A percentile compares a stretch with the other conserved stretches of the same genome.
These are phyloP conservation scores for Coracias cyanogaster DNA, from an alignment of 2,797 vertebrate species.

Conservation along the genomic window DNA sequence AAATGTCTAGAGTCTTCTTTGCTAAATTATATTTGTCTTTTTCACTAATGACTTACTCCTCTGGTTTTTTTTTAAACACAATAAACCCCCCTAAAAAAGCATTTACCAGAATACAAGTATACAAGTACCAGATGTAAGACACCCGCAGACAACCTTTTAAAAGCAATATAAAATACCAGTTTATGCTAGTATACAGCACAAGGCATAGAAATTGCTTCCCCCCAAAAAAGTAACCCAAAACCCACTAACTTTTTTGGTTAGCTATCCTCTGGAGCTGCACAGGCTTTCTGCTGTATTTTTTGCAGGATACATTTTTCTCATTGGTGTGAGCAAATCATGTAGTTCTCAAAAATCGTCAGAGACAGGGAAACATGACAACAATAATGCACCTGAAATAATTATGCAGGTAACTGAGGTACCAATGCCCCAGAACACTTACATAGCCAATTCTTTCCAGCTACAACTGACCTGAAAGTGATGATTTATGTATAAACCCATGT, in stretches of 20 bases:
- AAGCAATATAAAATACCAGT: not conserved
- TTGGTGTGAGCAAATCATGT: accelerated
- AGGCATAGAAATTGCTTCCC: not conserved
- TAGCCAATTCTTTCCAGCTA: not conserved
- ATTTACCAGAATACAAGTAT: not conserved
- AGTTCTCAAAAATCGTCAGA: not conserved
- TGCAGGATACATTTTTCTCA: not conserved
- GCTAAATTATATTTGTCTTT: not conserved
- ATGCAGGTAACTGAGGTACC: not conserved
- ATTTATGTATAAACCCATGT: not conserved
- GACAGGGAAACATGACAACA: not conserved
- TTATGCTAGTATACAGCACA: not conserved
- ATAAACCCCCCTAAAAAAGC: accelerated
- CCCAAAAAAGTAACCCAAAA: not conserved
- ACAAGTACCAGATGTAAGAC: not conserved
- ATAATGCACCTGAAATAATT: not conserved
- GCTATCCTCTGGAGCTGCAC: not conserved
- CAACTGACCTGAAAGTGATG: not conserved
- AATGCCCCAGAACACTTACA: not conserved
- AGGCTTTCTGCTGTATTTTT: not conserved
- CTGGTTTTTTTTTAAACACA: not conserved
- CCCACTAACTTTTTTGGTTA: not conserved
- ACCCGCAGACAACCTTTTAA: not conserved
- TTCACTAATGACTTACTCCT: not conserved
- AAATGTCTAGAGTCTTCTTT: not conserved